Evolutionary conservation across 2,113 vertebrate species (phyloP), one percentile per base, ranked within the genome.

Genomic region (Malurus melanocephalus): DNA sequence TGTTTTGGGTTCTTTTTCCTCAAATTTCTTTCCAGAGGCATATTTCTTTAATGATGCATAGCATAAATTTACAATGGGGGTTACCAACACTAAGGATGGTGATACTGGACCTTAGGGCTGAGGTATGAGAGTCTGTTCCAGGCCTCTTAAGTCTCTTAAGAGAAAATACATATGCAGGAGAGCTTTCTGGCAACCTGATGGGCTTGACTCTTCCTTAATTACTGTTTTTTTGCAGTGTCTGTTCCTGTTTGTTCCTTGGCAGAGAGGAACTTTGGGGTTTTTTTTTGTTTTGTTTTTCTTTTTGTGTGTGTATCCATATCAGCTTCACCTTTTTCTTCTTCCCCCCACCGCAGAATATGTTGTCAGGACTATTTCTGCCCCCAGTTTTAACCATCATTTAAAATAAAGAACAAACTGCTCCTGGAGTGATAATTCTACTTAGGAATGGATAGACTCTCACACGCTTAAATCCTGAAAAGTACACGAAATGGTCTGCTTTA

Each of bases 381-480:
- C 55, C 46, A 49, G 71, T 38, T 95, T 90, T 78, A 90, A 75
- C 74, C 62, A 87, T 68, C 30, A 68, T 89, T 95, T 96, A 93
- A 90, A 96, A 93, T 86, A 94, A 95, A 96, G 85, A 94, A 90
- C 85, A 96, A 93, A 95, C 89, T 93, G 91, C 95, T 96, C 95
- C 92, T 8, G 5, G 92, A 94, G 90, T 16, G 80, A 88, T 95
- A 96, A 96, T 97, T 96, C 94, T 96, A 72, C 95, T 96, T 95
- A 95, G 93, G 86, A 94, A 96, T 72, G 94, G 94, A 91, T 95
- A 95, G 95, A 95, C 84, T 96, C 94, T 96, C 89, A 95, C 92
- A 95, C 91, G 91, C 95, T 95, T 96, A 96, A 95, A 97, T 96
- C 92, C 95, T 97, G 95, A 95, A 96, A 96, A 89, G 94, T 96